A percentile compares a stretch with the other conserved stretches of the same genome.
Conservation (phyloP, 1,140 invertebrate genomes). For the Apis dorsata region DNA sequence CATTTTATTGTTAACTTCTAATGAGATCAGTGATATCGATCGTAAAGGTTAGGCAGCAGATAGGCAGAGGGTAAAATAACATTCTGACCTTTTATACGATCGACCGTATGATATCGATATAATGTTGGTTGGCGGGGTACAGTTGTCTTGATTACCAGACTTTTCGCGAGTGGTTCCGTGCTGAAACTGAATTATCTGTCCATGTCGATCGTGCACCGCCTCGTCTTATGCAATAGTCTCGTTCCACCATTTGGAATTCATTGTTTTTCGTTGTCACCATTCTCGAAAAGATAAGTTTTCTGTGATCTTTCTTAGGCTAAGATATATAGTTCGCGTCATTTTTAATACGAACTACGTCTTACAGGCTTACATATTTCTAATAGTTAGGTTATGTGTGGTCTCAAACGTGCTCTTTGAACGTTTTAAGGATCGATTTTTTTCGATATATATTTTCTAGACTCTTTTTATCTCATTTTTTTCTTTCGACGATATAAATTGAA, state of each 20-base stretch:
- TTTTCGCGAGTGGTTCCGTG: conserved; percentile 33
- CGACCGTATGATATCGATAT: conserved; percentile 51
- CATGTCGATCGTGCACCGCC: conserved; percentile 35
- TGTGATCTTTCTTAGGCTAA: no score
- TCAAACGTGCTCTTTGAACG: no score
- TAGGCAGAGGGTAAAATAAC: conserved; percentile 61
- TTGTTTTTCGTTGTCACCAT: conserved; percentile 30
- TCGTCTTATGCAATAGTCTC: conserved; percentile 45
- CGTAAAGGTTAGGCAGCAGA: conserved; percentile 58
- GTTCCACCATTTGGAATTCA: conserved; percentile 30
- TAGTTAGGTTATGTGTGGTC: no score
- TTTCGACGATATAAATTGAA: no score
- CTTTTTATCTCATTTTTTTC: neutral
- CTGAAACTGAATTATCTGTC: conserved; percentile 52
- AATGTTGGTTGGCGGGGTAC: conserved; percentile 30
- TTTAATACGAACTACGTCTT: no score
- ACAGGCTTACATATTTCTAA: no score
- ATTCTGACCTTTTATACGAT: conserved; percentile 57
- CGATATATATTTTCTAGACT: no score
- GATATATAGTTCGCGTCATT: no score
- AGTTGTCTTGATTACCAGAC: conserved; percentile 44
- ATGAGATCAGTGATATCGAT: conserved; percentile 65
- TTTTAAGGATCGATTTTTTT: no score
- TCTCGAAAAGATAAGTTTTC: neutral
- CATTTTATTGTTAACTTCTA: conserved; percentile 66